These are phyloP conservation scores for Oscheius sp. DNA, from an alignment of 2,888 invertebrate genomes.

Conservation along the genomic window DNA sequence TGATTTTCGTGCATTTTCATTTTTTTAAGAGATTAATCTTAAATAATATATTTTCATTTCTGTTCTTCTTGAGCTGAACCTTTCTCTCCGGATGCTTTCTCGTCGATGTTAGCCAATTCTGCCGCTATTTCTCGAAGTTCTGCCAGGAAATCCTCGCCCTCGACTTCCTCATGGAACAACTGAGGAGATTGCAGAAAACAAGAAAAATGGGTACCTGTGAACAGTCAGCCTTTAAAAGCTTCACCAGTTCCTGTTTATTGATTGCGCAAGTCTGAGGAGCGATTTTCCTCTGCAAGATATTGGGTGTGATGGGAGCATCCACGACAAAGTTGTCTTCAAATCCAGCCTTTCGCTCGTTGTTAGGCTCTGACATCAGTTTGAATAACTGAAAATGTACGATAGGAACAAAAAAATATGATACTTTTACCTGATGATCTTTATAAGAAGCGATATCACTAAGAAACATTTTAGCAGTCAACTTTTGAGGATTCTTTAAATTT, in stretches of 20 bases:
- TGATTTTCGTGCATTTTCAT: background rate
- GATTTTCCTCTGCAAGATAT: slow-evolving; percentile 48
- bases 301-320: slow-evolving; percentile 48
- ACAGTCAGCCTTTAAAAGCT: slow-evolving; percentile 54
- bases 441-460: slow-evolving; percentile 43
- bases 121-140: slow-evolving; percentile 30
- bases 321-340: slow-evolving; percentile 58
- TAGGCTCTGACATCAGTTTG: slow-evolving; percentile 30
- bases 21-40: background rate
- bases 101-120: background rate
- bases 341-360: slow-evolving; percentile 9
- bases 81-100: background rate
- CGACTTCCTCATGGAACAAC: slow-evolving; percentile 5
- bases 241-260: slow-evolving; percentile 52
- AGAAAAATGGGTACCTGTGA: slow-evolving; percentile 35
- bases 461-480: slow-evolving; percentile 40
- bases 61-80: background rate
- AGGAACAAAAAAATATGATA: background rate
- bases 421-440: slow-evolving; percentile 46
- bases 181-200: background rate
- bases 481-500: slow-evolving; percentile 44
- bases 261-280: slow-evolving; percentile 62
- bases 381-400: slow-evolving; percentile 37
- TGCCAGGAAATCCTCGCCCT: slow-evolving; percentile 32
- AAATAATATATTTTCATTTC: slow-evolving; percentile 9